These are phyloP conservation scores for Pammene aurita DNA, from an alignment of 2,888 invertebrate species.

Conservation along the genomic window DNA sequence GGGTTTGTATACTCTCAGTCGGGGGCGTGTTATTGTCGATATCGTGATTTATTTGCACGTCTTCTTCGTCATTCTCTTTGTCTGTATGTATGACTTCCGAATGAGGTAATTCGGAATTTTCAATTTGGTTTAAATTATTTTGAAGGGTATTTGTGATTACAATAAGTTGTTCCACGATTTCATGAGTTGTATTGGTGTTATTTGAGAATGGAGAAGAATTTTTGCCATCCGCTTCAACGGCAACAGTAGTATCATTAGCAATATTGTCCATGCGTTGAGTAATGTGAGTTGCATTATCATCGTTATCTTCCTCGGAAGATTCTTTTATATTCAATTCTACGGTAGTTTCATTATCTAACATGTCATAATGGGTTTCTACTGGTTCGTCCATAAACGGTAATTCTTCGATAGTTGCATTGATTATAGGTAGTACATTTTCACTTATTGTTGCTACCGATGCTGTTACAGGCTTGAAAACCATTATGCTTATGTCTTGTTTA, in stretches of 20 bases:
- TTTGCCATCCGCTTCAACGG: background rate
- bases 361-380: conserved; percentile 14
- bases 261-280: conserved; percentile 2
- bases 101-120: conserved; percentile 3
- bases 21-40: background rate
- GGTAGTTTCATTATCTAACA: conserved; percentile 15
- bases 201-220: background rate
- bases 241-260: background rate
- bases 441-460: conserved; percentile 55
- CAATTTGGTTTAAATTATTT: conserved; percentile 10
- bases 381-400: conserved; percentile 32
- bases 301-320: conserved; percentile 31
- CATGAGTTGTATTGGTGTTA: conserved; percentile 7
- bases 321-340: conserved; percentile 36
- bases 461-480: conserved; percentile 49
- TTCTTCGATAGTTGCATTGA: conserved; percentile 57
- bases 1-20: conserved; percentile 7
- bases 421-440: conserved; percentile 53
- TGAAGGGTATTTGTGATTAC: conserved; percentile 8
- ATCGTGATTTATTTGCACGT: background rate
- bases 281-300: conserved; percentile 18
- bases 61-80: background rate
- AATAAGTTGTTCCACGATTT: background rate
- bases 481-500: conserved; percentile 54
- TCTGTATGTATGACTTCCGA: background rate